Evolutionary conservation across 2,888 invertebrate species (phyloP).

Genomic region (Caradrina clavipalpis): DNA sequence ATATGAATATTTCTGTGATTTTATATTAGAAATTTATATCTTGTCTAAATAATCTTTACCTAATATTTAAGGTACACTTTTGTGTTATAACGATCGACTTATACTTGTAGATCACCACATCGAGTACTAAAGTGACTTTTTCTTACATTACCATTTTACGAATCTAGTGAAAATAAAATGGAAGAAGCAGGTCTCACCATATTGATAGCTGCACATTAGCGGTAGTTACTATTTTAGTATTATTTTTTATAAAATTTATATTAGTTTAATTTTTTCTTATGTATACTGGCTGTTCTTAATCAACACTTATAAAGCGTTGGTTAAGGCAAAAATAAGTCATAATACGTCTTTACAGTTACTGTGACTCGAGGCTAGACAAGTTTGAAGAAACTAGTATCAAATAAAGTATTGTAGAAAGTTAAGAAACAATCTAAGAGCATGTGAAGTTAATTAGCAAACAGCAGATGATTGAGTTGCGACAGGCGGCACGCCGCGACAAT

Average conservation of each 20-base stretch:
- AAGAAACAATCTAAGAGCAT: constrained; percentile 29
- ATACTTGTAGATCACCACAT: constrained; percentile 32
- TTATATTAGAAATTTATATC: constrained; percentile 52
- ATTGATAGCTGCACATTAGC: constrained; percentile 29
- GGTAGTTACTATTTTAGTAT: constrained; percentile 50
- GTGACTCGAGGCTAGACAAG: constrained; percentile 29
- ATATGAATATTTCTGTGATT: constrained; percentile 62
- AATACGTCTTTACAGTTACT: constrained; percentile 39
- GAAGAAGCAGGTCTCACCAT: constrained; percentile 4
- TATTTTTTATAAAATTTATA: constrained; percentile 57
- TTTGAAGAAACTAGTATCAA: constrained; percentile 29
- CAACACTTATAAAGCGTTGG: constrained; percentile 39
- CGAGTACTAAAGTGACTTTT: constrained; percentile 31
- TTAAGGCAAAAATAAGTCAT: constrained; percentile 25
- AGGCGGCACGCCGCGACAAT: constrained; percentile 39
- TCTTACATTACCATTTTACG: constrained; percentile 41
- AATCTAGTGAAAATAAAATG: constrained; percentile 5
- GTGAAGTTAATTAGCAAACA: constrained; percentile 58
- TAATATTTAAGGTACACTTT: constrained; percentile 53
- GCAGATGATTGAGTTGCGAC: constrained; percentile 49
- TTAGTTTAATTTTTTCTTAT: constrained; percentile 44
- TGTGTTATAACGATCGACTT: constrained; percentile 43
- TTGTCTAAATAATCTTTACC: constrained; percentile 51
- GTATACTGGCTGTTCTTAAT: constrained; percentile 25
- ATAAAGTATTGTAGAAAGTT: constrained; percentile 35